These are phyloP conservation scores for Chinchilla lanigera DNA, from an alignment of 2,113 vertebrate species.

Conservation along the genomic window DNA sequence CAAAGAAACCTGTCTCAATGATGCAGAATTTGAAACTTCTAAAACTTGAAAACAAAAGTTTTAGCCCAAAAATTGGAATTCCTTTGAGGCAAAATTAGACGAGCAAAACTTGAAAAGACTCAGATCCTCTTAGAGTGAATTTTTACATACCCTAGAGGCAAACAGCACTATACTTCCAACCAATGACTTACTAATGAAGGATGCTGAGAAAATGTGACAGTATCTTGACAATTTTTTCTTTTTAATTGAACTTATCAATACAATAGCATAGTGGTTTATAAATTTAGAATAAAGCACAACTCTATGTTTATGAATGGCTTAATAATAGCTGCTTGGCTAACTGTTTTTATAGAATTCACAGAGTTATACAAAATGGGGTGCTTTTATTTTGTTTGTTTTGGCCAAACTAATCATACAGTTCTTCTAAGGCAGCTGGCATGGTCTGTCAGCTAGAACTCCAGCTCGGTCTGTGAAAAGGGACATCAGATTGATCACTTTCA, in stretches of 20 bases:
- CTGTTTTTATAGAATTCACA: neutral
- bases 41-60: slow-evolving; percentile 40
- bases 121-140: neutral
- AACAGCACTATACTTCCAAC: neutral
- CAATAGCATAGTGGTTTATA: neutral
- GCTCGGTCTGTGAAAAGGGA: neutral
- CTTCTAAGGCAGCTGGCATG: neutral
- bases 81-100: neutral
- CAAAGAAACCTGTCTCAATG: neutral
- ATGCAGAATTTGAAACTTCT: slow-evolving; percentile 4
- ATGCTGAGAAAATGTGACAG: neutral
- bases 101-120: slow-evolving; percentile 21
- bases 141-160: neutral
- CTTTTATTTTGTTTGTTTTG: slow-evolving; percentile 47
- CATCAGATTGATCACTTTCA: neutral
- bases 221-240: neutral
- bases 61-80: slow-evolving; percentile 6
- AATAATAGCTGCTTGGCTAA: slow-evolving; percentile 21
- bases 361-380: slow-evolving; percentile 1
- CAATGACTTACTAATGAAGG: neutral
- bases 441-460: neutral
- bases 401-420: neutral
- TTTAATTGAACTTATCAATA: neutral
- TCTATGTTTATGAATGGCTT: slow-evolving; percentile 20
- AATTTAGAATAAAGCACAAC: neutral